Evolutionary conservation across 2,113 vertebrate species (phyloP).

Genomic region (Cranoglanis bouderius): DNA sequence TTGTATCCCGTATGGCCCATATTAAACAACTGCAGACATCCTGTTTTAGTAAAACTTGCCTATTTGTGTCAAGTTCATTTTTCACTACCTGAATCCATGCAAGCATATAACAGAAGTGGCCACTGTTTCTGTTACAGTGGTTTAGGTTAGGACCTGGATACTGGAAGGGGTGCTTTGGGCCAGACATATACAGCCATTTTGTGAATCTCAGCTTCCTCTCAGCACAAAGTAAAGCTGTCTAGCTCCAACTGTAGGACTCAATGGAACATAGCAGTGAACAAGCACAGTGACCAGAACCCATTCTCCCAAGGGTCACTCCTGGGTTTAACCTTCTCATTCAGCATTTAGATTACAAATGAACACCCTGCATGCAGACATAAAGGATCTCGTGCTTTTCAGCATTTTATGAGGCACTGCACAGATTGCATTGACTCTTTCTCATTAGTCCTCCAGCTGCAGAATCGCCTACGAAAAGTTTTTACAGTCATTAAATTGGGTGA

Average conservation of each 20-base stretch:
- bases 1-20: constrained; percentile 32
- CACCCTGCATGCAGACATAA: constrained; percentile 29
- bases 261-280: not conserved
- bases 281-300: not conserved
- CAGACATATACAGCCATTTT: not conserved
- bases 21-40: constrained; percentile 46
- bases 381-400: constrained; percentile 31
- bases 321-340: constrained; percentile 35
- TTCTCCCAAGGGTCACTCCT: constrained; percentile 24
- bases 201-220: not conserved
- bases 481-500: constrained; percentile 30
- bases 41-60: constrained; percentile 35
- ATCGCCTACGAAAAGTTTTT: constrained; percentile 29
- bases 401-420: constrained; percentile 25
- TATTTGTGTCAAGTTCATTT: constrained; percentile 34
- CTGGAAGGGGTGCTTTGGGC: not conserved
- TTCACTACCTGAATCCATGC: constrained; percentile 8
- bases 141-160: not conserved
- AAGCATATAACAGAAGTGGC: constrained; percentile 1
- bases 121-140: constrained; percentile 4
- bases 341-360: constrained; percentile 42
- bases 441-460: constrained; percentile 26
- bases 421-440: constrained; percentile 25
- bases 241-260: constrained; percentile 11
- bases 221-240: not conserved